Conservation (phyloP, 2,113 vertebrate genomes). For the Hypocryptadius cinnamomeus region DNA sequence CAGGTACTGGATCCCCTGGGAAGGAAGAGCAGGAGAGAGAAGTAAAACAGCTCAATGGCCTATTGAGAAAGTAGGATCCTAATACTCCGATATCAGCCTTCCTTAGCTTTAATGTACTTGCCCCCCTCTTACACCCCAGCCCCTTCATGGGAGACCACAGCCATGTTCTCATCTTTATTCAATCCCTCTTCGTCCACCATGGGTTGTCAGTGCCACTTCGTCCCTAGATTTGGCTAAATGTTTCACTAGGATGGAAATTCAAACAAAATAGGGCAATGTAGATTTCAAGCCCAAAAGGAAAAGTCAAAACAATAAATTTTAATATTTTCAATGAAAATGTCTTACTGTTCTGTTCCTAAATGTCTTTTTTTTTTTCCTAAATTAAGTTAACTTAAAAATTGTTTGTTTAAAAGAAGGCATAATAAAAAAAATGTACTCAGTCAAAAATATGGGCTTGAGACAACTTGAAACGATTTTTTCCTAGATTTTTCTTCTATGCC, state of each 20-base stretch:
- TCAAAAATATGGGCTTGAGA: neutral
- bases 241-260: neutral
- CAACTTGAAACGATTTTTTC: neutral
- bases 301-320: neutral
- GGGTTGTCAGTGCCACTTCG: neutral
- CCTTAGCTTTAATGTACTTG: neutral
- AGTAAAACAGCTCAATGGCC: neutral
- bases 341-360: neutral
- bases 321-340: neutral
- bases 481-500: neutral
- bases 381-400: neutral
- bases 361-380: neutral
- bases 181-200: neutral
- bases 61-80: neutral
- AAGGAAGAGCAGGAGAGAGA: neutral
- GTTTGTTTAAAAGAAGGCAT: neutral
- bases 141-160: neutral
- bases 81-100: neutral
- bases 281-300: neutral
- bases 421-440: neutral
- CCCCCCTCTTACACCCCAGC: neutral
- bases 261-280: neutral
- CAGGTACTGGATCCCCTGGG: constrained; percentile 86
- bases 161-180: neutral
- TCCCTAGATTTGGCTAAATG: neutral